phyloP scores from a whole-genome alignment of 2,888 invertebrate species.

The Amphimallon solstitiale region DNA sequence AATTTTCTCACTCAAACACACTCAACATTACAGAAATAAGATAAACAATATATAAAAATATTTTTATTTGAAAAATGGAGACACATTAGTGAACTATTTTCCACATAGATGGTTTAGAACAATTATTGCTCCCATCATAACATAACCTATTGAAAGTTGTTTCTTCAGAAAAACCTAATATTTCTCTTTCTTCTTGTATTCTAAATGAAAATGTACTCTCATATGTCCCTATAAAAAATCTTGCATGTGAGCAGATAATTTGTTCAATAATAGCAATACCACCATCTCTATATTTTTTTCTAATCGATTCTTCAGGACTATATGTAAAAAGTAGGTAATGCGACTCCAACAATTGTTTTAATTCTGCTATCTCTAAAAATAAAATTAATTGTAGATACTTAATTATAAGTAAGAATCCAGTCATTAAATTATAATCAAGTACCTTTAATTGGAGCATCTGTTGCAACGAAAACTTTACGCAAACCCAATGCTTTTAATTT shows the following conservation, averaged over 20 bases:
- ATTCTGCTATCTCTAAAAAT: conserved; percentile 64
- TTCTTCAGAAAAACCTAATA: conserved; percentile 82
- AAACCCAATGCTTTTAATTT: conserved; percentile 69
- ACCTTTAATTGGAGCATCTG: conserved; percentile 78
- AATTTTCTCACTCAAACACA: too few relatives aligned
- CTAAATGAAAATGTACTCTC: conserved; percentile 97
- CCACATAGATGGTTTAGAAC: conserved; percentile 84
- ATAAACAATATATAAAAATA: too few relatives aligned
- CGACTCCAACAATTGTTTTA: conserved; percentile 63
- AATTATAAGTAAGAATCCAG: too few relatives aligned
- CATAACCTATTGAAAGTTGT: conserved; percentile 92
- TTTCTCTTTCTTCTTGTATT: conserved; percentile 97
- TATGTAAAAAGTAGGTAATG: conserved; percentile 57
- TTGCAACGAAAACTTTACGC: conserved; percentile 80
- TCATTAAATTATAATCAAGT: conserved; percentile 29
- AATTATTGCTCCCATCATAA: conserved; percentile 69
- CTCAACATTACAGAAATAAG: too few relatives aligned
- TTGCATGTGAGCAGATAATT: conserved; percentile 90
- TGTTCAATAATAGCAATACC: conserved; percentile 94
- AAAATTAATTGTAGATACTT: too few relatives aligned
- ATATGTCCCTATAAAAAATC: conserved; percentile 89
- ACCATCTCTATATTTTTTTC: conserved; percentile 76
- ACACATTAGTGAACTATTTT: conserved; percentile 67
- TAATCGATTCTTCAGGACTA: conserved; percentile 64
- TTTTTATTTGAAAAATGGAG: too few relatives aligned